Evolutionary conservation across 2,113 vertebrate genomes (phyloP).

Genomic region (Cyprinodon variegatus): DNA sequence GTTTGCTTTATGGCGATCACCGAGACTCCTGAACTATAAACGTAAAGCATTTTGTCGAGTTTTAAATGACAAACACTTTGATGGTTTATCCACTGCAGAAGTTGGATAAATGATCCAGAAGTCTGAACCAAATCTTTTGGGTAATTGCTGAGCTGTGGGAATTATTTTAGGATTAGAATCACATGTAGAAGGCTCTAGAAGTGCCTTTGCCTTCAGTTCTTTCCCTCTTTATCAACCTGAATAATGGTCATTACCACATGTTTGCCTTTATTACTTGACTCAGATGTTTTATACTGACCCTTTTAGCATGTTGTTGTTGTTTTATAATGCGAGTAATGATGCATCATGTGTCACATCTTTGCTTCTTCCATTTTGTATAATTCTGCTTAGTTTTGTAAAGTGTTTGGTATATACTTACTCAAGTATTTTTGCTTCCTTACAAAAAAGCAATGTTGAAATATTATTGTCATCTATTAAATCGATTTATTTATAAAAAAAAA

Average conservation of each 20-base stretch:
- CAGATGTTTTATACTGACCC: conserved; percentile 73
- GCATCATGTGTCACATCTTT: conserved; percentile 63
- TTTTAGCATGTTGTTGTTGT: conserved; percentile 67
- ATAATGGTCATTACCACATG: conserved; percentile 71
- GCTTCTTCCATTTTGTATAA: conserved; percentile 76
- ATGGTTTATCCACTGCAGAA: conserved; percentile 49
- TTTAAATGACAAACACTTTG: conserved; percentile 50
- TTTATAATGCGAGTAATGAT: conserved; percentile 69
- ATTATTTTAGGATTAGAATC: conserved; percentile 76
- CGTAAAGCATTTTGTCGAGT: neutral
- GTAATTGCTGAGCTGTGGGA: conserved; percentile 68
- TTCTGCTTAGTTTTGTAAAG: conserved; percentile 76
- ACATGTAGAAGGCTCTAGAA: conserved; percentile 64
- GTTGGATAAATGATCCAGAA: conserved; percentile 52
- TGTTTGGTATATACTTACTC: conserved; percentile 72
- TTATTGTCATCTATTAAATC: conserved; percentile 80
- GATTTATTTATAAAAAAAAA: conserved; percentile 78
- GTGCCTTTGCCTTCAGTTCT: conserved; percentile 47
- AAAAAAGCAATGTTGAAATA: conserved; percentile 75
- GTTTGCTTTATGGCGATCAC: conserved; percentile 65
- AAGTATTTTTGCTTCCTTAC: conserved; percentile 76
- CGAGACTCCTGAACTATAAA: conserved; percentile 28
- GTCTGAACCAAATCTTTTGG: conserved; percentile 64
- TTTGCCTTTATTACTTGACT: conserved; percentile 58
- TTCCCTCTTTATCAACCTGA: conserved; percentile 70